Evolutionary conservation across 2,113 vertebrate species (phyloP), one percentile per base, ranked within the genome.

Genomic region (Numida meleagris): DNA sequence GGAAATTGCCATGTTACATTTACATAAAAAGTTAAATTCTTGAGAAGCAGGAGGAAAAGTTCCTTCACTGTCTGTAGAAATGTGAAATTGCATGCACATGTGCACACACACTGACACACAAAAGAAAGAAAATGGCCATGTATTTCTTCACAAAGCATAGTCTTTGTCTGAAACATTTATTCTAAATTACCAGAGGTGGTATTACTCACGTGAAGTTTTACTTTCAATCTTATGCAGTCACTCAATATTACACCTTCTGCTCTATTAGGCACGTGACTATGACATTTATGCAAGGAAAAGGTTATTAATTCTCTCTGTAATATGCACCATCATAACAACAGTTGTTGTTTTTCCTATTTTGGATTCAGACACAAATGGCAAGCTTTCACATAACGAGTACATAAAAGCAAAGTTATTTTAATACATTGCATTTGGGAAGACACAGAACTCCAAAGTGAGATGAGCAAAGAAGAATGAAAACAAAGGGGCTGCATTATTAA

Each of bases 331-430:
- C 78, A 1, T 31, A 88, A 79, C 73, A 88, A 81, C 48, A 88
- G 76, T 83, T 91, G 79, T 50, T 76, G 72, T 42, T 89, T 87
- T 45, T 82, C 72, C 86, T 81, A 33, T 70, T 95, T 86, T 92
- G 50, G 46, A 89, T 53, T 72, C 59, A 93, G 46, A 50, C 17
- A 61, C 70, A 93, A 94, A 90, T 77, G 55, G 42, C 51, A 87
- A 87, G 76, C 31, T 73, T 94, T 42, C 75, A 65, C 59, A 83
- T 50, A 79, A 70, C 8, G 38, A 90, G 36, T 5, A 9, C 79
- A 46, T 38, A 40, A 89, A 75, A 93, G 53, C 18, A 81, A 94
- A 88, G 63, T 65, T 88, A 77, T 82, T 95, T 82, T 80, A 91
- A 68, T 42, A 50, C 20, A 58, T 14, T 15, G 23, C 38, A 81